Conservation (phyloP, 1,140 invertebrate species). For the Trichonephila clavipes region DNA sequence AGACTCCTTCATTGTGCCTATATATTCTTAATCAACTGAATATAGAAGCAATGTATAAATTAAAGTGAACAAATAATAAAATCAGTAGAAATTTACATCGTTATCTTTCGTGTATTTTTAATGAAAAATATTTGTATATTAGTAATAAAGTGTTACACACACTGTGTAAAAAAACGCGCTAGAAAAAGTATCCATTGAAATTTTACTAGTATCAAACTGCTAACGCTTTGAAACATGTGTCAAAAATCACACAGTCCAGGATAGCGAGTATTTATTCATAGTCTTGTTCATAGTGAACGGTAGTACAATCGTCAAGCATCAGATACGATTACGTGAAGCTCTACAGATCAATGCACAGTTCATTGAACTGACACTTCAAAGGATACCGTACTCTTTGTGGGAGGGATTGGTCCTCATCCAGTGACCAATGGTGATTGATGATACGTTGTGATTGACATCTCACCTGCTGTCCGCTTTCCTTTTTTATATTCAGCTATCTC, state of each 20-base stretch:
- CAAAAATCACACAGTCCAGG: background rate
- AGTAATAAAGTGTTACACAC: background rate
- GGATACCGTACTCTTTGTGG: slow-evolving; percentile 69
- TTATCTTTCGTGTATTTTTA: no score
- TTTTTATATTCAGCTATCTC: slow-evolving; percentile 3
- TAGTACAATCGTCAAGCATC: slow-evolving; percentile 34
- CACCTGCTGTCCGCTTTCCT: slow-evolving; percentile 55
- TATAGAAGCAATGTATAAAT: no score
- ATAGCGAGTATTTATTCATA: background rate
- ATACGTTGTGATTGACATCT: slow-evolving; percentile 62
- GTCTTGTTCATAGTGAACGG: background rate
- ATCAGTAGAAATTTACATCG: no score
- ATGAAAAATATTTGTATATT: no score
- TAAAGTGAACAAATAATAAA: no score
- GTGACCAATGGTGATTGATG: slow-evolving; percentile 70
- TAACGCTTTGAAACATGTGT: background rate
- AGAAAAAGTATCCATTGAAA: background rate
- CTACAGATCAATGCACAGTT: slow-evolving; percentile 69
- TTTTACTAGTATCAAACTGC: background rate
- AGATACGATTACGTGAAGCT: slow-evolving; percentile 53
- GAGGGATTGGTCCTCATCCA: slow-evolving; percentile 61
- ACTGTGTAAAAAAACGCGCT: background rate
- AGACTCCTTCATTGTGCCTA: no score
- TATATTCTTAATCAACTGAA: no score
- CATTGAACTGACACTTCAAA: slow-evolving; percentile 71